phyloP scores from a whole-genome alignment of 35 echinoderm and acorn worm genomes.

The Apostichopus parvimensis region DNA sequence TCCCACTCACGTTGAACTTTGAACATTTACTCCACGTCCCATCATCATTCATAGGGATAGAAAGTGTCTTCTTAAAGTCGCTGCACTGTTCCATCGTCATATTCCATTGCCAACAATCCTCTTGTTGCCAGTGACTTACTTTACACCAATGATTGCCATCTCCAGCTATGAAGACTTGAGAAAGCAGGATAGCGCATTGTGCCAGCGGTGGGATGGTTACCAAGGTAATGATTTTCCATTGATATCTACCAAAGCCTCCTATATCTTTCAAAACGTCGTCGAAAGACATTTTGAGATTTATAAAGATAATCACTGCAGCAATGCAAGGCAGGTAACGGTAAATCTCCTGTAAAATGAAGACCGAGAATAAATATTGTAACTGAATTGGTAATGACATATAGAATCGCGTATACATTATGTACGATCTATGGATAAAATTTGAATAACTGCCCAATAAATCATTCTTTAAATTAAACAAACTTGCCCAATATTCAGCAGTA shows the following conservation, averaged over 20 bases:
- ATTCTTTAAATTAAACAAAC: too few species aligned
- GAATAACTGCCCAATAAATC: too few species aligned
- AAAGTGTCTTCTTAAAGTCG: constrained; percentile 11
- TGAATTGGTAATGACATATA: too few species aligned
- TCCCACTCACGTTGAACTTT: constrained; percentile 12
- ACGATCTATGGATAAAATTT: too few species aligned
- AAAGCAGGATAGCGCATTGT: constrained; percentile 8
- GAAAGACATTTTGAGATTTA: background rate
- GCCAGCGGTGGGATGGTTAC: background rate
- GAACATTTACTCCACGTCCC: background rate
- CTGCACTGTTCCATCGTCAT: background rate
- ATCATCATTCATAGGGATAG: background rate
- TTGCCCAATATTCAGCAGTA: too few species aligned
- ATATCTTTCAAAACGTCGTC: constrained; percentile 28
- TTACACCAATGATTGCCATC: constrained; percentile 36
- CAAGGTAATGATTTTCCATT: background rate
- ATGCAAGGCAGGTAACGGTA: too few species aligned
- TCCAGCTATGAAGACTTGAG: constrained; percentile 40
- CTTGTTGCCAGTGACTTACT: background rate
- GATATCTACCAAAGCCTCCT: constrained; percentile 14
- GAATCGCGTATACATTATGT: too few species aligned
- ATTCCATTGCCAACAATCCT: constrained; percentile 35
- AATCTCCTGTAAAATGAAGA: too few species aligned
- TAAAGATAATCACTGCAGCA: too few species aligned
- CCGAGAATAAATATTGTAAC: too few species aligned